phyloP scores from a whole-genome alignment of 2,888 invertebrate species.

The Stictocephala bisonia region DNA sequence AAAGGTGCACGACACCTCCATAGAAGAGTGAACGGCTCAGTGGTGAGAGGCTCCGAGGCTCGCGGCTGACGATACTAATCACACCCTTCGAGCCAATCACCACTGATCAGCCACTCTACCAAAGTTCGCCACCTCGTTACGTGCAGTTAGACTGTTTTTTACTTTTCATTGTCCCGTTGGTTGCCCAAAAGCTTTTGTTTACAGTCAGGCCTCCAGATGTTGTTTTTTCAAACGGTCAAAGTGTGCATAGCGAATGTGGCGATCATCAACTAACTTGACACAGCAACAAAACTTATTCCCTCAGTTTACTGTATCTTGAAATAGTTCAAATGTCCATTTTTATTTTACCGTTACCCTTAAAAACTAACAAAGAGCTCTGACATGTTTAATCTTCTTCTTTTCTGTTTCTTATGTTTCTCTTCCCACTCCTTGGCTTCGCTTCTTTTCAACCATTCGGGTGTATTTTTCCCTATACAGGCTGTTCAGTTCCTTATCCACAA shows the following conservation, averaged over 20 bases:
- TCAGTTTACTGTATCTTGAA: conserved; percentile 50
- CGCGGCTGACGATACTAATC: conserved; percentile 17
- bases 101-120: conserved; percentile 14
- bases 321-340: conserved; percentile 23
- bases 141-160: conserved; percentile 11
- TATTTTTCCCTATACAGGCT: conserved; percentile 31
- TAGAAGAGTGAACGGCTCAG: conserved; percentile 10
- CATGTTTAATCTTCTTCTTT: conserved; percentile 40
- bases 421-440: conserved; percentile 43
- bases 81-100: neutral
- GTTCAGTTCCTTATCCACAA: conserved; percentile 46
- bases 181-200: conserved; percentile 32
- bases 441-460: conserved; percentile 26
- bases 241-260: conserved; percentile 11
- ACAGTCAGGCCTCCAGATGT: conserved; percentile 7
- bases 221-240: neutral
- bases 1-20: conserved; percentile 18
- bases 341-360: conserved; percentile 37
- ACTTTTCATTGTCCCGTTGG: conserved; percentile 34
- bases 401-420: conserved; percentile 41
- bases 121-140: conserved; percentile 28
- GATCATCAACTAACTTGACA: conserved; percentile 46
- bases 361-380: conserved; percentile 43
- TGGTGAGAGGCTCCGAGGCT: conserved; percentile 6
- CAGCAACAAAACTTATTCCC: conserved; percentile 37